phyloP scores from a whole-genome alignment of 1,140 invertebrate species.

The Zaprionus gabonicus region DNA sequence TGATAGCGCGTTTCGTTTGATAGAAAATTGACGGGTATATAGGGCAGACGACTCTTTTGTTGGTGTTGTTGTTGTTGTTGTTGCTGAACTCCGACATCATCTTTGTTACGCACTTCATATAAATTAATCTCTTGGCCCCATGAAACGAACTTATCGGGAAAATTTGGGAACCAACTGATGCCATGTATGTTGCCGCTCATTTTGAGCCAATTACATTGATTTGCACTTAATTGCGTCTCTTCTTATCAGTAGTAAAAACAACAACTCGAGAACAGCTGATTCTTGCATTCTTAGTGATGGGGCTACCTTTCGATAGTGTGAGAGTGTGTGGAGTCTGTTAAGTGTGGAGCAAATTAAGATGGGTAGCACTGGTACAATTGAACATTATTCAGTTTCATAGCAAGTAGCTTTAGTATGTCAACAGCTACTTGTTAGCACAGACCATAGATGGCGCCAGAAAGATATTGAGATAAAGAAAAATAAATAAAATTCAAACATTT shows the following conservation, averaged over 20 bases:
- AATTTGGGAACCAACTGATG: constrained; percentile 92
- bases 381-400: neutral
- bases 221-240: constrained; percentile 65
- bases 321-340: neutral
- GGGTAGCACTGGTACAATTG: neutral
- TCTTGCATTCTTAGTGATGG: constrained; percentile 28
- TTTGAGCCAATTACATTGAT: constrained; percentile 20
- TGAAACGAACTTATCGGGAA: constrained; percentile 92
- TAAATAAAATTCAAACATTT: neutral
- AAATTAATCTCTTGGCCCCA: constrained; percentile 94
- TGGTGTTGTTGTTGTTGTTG: neutral
- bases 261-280: constrained; percentile 37
- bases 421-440: neutral
- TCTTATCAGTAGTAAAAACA: constrained; percentile 69
- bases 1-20: constrained; percentile 78
- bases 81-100: constrained; percentile 28
- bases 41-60: constrained; percentile 68
- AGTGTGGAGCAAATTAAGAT: neutral
- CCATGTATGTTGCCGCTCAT: constrained; percentile 87
- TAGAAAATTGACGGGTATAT: constrained; percentile 73
- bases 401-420: neutral
- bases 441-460: constrained; percentile 19
- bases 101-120: constrained; percentile 89
- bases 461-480: neutral
- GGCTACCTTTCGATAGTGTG: neutral